Evolutionary conservation across 2,113 vertebrate genomes (phyloP).

Genomic region (Uria aalge): DNA sequence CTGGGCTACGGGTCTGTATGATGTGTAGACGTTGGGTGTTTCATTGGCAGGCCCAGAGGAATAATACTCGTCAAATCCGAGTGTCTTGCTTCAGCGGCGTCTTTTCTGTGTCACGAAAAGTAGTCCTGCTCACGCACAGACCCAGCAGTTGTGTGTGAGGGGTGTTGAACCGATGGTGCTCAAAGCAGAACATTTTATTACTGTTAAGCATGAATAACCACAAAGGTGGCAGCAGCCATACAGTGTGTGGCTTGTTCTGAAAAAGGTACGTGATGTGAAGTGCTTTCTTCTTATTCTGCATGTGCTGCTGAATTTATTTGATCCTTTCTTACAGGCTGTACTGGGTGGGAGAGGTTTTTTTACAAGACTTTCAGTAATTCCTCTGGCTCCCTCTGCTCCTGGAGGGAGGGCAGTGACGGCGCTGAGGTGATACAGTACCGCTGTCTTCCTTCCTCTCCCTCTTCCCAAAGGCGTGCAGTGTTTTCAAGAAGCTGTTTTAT

Average conservation of each 20-base stretch:
- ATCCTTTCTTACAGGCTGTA: background rate
- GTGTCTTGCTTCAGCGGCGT: background rate
- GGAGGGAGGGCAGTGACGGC: background rate
- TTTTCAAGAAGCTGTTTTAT: background rate
- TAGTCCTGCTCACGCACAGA: background rate
- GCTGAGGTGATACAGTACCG: background rate
- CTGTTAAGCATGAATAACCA: background rate
- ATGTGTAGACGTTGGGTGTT: background rate
- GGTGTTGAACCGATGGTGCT: background rate
- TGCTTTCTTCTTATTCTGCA: background rate
- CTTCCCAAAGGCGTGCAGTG: background rate
- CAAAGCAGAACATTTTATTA: background rate
- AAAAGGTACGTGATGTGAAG: background rate
- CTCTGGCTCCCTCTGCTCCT: background rate
- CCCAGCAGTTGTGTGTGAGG: background rate
- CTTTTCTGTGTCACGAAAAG: background rate
- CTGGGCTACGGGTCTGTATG: fast-evolving
- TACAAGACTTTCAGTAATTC: background rate
- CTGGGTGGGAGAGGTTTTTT: background rate
- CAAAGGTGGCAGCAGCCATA: background rate
- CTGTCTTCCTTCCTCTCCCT: background rate
- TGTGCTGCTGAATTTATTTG: background rate
- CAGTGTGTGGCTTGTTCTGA: background rate
- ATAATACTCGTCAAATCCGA: background rate
- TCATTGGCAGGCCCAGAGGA: background rate